Evolutionary conservation across 2,797 vertebrate species (phyloP).

Genomic region (Megalops cyprinoides): DNA sequence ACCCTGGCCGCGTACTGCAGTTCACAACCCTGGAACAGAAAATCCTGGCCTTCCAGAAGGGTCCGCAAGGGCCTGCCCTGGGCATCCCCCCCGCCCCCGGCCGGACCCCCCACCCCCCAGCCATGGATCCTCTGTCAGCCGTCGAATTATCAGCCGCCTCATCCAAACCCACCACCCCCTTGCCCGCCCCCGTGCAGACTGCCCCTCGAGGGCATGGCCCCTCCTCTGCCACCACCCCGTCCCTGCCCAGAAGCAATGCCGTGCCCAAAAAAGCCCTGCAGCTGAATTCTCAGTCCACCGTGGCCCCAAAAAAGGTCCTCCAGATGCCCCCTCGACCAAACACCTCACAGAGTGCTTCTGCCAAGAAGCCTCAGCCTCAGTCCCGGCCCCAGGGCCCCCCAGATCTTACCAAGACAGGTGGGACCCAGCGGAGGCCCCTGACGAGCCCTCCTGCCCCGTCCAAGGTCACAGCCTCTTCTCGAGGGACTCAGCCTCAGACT

Average conservation of each 20-base stretch:
- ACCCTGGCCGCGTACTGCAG: conserved; percentile 90
- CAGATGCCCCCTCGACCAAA: conserved; percentile 53
- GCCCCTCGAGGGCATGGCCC: conserved; percentile 54
- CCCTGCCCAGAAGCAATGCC: conserved; percentile 70
- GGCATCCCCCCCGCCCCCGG: conserved; percentile 49
- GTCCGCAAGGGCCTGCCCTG: conserved; percentile 68
- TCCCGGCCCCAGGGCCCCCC: conserved; percentile 6
- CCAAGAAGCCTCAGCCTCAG: conserved; percentile 39
- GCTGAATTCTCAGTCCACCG: not conserved
- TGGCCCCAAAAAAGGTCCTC: conserved; percentile 77
- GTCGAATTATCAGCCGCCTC: conserved; percentile 69
- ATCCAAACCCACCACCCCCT: conserved; percentile 40
- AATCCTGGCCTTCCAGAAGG: conserved; percentile 94
- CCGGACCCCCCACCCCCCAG: conserved; percentile 77
- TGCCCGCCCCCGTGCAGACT: conserved; percentile 38
- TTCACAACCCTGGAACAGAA: conserved; percentile 97
- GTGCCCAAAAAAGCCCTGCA: conserved; percentile 78
- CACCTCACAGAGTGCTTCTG: conserved; percentile 42
- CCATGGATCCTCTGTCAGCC: conserved; percentile 89
- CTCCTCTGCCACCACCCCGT: conserved; percentile 68
- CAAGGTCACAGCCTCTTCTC: conserved; percentile 55
- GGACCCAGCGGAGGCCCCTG: conserved; percentile 42
- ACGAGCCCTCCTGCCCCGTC: conserved; percentile 16
- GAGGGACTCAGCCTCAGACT: conserved; percentile 55
- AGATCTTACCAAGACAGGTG: not conserved